Conservation (phyloP, 2,797 vertebrate genomes). For the Passerculus sandwichensis region DNA sequence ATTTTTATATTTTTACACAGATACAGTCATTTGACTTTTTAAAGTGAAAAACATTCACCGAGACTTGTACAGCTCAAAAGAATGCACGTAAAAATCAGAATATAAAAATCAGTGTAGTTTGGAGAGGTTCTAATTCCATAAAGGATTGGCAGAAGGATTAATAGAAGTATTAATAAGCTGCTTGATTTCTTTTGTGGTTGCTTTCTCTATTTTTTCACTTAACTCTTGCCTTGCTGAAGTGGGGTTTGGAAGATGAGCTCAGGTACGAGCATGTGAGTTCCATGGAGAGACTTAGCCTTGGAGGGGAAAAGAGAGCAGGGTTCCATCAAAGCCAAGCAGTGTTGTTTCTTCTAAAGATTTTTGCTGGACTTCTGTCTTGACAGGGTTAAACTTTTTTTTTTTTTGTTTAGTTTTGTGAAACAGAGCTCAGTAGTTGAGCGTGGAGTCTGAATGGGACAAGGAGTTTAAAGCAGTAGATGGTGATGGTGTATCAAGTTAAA, state of each 20-base stretch:
- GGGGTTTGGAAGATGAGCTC: not conserved
- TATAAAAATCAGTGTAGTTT: not conserved
- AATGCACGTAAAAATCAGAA: not conserved
- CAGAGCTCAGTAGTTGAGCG: not conserved
- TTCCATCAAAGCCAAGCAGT: not conserved
- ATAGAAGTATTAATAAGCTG: not conserved
- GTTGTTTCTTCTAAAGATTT: not conserved
- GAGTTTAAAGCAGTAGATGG: not conserved
- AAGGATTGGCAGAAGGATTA: not conserved
- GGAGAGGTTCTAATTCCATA: not conserved
- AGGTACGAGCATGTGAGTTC: not conserved
- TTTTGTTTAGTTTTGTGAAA: not conserved
- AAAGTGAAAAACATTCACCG: not conserved
- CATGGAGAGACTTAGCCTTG: not conserved
- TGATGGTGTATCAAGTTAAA: not conserved
- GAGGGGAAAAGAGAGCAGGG: not conserved
- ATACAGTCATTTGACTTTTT: not conserved
- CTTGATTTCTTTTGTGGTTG: not conserved
- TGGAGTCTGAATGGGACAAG: not conserved
- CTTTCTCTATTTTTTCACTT: not conserved
- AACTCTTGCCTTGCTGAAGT: not conserved
- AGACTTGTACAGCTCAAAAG: not conserved
- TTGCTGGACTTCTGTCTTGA: not conserved
- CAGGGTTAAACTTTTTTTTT: not conserved
- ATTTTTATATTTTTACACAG: not conserved